Percentiles rank a stretch among this genome's conserved stretches.
These are phyloP conservation scores for Emberiza fucata DNA, from an alignment of 2,113 vertebrate species.

Conservation along the genomic window DNA sequence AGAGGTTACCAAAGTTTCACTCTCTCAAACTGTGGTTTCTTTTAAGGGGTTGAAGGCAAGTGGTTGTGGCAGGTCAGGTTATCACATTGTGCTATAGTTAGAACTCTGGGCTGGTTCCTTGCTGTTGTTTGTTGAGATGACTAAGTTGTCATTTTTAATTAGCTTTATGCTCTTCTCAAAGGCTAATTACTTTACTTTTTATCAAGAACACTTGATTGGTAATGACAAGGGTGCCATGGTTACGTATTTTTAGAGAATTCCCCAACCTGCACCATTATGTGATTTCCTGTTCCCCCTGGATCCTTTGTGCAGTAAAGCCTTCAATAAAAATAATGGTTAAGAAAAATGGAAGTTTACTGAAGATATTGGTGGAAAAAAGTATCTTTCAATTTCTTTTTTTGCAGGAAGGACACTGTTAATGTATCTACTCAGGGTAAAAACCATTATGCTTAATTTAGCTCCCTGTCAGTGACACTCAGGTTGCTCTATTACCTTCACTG, in stretches of 20 bases:
- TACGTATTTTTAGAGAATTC: slow-evolving; percentile 71
- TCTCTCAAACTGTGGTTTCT: neutral
- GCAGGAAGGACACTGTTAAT: slow-evolving; percentile 25
- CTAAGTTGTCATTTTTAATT: slow-evolving; percentile 80
- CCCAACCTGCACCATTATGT: slow-evolving; percentile 38
- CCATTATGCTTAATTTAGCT: neutral
- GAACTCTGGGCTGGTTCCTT: slow-evolving; percentile 27
- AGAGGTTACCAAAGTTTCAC: neutral
- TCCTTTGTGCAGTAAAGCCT: slow-evolving; percentile 59
- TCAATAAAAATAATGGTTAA: slow-evolving; percentile 38
- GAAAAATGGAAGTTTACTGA: slow-evolving; percentile 61
- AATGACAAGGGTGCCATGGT: slow-evolving; percentile 75
- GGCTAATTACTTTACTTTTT: slow-evolving; percentile 79
- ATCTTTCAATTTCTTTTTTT: neutral
- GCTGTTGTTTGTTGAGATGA: slow-evolving; percentile 71
- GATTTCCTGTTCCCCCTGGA: slow-evolving; percentile 56
- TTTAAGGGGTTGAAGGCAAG: neutral
- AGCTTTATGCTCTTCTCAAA: slow-evolving; percentile 73
- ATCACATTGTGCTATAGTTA: neutral
- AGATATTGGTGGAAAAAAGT: slow-evolving; percentile 22
- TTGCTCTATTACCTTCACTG: neutral
- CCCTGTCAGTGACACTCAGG: neutral
- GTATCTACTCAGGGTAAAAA: slow-evolving; percentile 20
- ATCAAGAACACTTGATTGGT: slow-evolving; percentile 77
- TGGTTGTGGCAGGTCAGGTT: slow-evolving; percentile 23